These are phyloP conservation scores for Ailurus styani DNA, from an alignment of 2,113 vertebrate genomes.

Conservation along the genomic window DNA sequence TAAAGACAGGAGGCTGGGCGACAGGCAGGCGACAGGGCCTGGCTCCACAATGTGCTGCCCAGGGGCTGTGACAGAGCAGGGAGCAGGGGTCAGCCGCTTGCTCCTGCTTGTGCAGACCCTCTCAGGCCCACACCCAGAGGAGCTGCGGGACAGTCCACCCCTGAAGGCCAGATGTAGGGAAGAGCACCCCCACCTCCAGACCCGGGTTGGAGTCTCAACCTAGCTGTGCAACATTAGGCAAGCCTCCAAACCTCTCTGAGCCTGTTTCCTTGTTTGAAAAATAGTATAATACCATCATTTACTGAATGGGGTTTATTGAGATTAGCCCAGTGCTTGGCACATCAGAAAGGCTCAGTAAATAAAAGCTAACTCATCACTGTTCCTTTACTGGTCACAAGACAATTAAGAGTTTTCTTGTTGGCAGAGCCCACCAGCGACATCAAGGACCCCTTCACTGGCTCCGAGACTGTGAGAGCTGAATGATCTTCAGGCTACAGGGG, in stretches of 20 bases:
- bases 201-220: too few species aligned
- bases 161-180: not conserved
- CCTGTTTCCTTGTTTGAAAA: not conserved
- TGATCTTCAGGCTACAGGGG: not conserved
- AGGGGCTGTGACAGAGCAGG: not conserved
- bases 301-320: not conserved
- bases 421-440: fast-evolving
- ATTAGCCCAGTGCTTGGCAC: not conserved
- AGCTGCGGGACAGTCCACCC: not conserved
- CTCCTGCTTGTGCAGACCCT: not conserved
- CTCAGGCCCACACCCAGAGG: not conserved
- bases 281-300: not conserved
- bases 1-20: slow-evolving; percentile 32
- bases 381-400: not conserved
- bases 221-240: fast-evolving
- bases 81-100: not conserved
- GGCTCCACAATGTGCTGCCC: not conserved
- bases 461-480: not conserved
- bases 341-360: not conserved
- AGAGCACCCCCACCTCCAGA: not conserved
- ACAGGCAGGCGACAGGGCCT: not conserved
- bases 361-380: not conserved
- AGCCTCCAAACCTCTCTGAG: not conserved
- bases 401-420: not conserved
- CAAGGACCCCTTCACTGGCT: not conserved